Conservation (phyloP, 1,140 invertebrate genomes). For the Drosophila carrolli region DNA sequence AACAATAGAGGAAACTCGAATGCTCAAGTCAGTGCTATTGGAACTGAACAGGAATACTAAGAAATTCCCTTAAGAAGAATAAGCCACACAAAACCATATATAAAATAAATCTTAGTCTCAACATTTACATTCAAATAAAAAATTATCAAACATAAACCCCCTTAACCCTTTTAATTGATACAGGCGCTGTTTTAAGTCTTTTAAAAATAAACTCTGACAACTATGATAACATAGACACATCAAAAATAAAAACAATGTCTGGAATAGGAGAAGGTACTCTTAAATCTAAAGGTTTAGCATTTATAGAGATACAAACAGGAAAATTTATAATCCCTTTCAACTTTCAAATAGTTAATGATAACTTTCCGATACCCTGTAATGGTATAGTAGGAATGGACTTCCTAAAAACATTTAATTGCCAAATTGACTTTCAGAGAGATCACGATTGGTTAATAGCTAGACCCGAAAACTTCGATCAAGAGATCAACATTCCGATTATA, state of each 20-base stretch:
- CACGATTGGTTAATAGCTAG: neutral
- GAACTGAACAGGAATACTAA: neutral
- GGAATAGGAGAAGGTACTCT: neutral
- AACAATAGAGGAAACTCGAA: too few species aligned
- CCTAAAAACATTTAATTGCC: neutral
- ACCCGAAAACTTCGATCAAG: neutral
- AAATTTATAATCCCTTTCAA: neutral
- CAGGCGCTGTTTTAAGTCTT: too few species aligned
- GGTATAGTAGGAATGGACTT: neutral
- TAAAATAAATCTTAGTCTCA: neutral
- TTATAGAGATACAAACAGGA: neutral
- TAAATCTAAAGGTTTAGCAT: neutral
- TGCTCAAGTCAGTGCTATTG: neutral
- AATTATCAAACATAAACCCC: neutral
- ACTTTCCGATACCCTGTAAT: neutral
- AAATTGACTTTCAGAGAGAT: neutral
- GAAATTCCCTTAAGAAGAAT: neutral
- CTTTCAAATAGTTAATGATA: neutral
- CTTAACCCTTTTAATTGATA: too few species aligned
- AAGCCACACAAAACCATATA: neutral
- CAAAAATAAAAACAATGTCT: conserved; percentile 2
- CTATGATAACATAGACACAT: too few species aligned
- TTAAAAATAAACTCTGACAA: too few species aligned
- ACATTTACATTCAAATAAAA: neutral
- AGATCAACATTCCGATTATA: neutral